Percentiles rank a stretch among this genome's conserved stretches.
Evolutionary conservation across 2,797 vertebrate genomes (phyloP).

Genomic region (Amblyraja radiata): DNA sequence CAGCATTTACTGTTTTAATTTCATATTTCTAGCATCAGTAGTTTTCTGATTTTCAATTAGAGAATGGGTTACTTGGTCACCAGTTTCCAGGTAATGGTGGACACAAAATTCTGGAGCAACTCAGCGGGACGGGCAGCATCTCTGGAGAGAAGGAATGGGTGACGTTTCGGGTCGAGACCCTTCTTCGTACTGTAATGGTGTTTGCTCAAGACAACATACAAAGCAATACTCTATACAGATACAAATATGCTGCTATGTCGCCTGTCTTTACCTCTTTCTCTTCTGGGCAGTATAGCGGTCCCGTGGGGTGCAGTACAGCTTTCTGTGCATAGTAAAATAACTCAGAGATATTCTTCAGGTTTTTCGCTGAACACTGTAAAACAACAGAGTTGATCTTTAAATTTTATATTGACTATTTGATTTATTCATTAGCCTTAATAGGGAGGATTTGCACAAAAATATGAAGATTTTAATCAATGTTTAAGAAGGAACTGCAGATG

Average conservation of each 20-base stretch:
- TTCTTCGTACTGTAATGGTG: no score
- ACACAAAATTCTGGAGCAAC: not conserved
- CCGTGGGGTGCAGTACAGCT: slow-evolving; percentile 89
- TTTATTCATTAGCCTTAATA: not conserved
- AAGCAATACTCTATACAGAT: no score
- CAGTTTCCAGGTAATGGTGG: not conserved
- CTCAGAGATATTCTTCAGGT: slow-evolving; percentile 95
- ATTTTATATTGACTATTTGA: not conserved
- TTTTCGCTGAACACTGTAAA: slow-evolving; percentile 91
- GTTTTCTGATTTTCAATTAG: no score
- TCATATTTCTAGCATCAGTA: no score
- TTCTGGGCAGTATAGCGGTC: slow-evolving; percentile 89
- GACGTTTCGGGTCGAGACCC: no score
- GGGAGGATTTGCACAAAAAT: not conserved
- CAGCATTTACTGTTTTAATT: no score
- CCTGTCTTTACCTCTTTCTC: slow-evolving; percentile 74
- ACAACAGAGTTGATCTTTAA: slow-evolving; percentile 38
- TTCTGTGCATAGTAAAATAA: slow-evolving; percentile 96
- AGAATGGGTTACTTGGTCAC: not conserved
- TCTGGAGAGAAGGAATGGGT: no score
- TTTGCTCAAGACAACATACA: no score
- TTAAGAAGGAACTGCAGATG: no score
- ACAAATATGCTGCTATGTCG: slow-evolving; percentile 4
- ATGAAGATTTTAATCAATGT: not conserved
- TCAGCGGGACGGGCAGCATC: no score